Evolutionary conservation across 35 echinoderm and acorn worm species (phyloP), one percentile per base, ranked within the genome.

Genomic region (Apostichopus californicus): DNA sequence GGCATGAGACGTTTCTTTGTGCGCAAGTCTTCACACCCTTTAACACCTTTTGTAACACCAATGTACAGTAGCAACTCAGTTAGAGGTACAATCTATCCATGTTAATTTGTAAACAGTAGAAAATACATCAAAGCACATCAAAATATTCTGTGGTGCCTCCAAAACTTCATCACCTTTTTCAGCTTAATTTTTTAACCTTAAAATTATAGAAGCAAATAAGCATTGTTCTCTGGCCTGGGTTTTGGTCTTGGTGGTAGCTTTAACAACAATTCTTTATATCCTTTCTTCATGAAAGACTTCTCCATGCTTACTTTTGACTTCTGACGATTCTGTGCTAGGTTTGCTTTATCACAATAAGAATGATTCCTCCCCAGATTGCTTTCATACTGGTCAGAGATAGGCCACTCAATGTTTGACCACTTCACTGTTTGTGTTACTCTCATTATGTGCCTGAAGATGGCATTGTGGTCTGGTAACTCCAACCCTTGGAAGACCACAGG

Each of bases 321-420:
- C 22, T 55, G 6, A 13, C 64, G 7, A 18, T 89, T 89, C 52
- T 21, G 5, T 7, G 18, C 60, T 54, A 72, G 26, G 11, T 17
- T 28, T 52, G 86, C 14, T 55, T 21, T n/a, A 73, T 52, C 57
- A 12, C 24, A 22, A 11, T 73, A 64, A 46, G 34, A 46, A 1
- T 46, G 34, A 46, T 3, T 46, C 34, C 34, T 46, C 34, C 34
- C 34, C 34, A 46, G 34, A 4, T 46, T 20, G 7, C 54, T 66
- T 6, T 21, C 3, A 20, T 55, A 89, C 63, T 89, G 18, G 6
- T 89, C 86, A 17, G 61, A 89, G 52, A 89, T n/a, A 1, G 86
- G 86, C 86, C 86, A 89, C 5, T 89, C 86, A 52, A 89, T 89
- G 5, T 72, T 89, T 4, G 86, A 15, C 86, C 86, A 89, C 46